phyloP scores from a whole-genome alignment of 1,140 invertebrate species.

The Teleopsis dalmanni region DNA sequence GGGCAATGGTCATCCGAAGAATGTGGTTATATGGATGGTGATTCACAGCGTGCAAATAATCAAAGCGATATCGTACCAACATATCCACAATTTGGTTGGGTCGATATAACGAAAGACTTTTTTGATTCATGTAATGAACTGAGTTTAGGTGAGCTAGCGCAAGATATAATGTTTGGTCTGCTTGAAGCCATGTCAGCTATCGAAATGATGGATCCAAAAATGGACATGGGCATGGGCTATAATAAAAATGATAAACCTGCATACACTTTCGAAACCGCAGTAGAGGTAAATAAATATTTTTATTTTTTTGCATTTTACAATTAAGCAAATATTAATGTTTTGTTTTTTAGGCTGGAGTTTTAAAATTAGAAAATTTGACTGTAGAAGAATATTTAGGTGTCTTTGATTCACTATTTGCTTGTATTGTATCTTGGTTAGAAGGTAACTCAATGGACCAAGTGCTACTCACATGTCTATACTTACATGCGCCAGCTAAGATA shows the following conservation, averaged over 20 bases:
- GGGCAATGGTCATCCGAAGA: conserved; percentile 23
- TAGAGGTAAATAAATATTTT: conserved; percentile 53
- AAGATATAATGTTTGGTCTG: conserved; percentile 86
- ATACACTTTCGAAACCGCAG: conserved; percentile 80
- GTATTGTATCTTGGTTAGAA: conserved; percentile 90
- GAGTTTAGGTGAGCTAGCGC: conserved; percentile 77
- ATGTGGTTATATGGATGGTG: conserved; percentile 26
- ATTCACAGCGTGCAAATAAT: conserved; percentile 28
- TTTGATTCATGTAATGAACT: conserved; percentile 64
- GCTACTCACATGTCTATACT: conserved; percentile 92
- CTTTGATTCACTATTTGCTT: conserved; percentile 87
- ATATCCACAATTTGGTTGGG: conserved; percentile 50
- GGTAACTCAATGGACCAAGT: conserved; percentile 95
- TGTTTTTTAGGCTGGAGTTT: conserved; percentile 55
- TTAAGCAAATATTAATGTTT: too few relatives aligned
- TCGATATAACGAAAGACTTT: conserved; percentile 66
- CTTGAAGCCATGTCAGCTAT: conserved; percentile 99
- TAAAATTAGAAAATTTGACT: conserved; percentile 73
- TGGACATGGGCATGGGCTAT: conserved; percentile 97
- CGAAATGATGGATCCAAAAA: conserved; percentile 99
- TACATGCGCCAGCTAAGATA: conserved; percentile 84
- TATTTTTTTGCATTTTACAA: not conserved
- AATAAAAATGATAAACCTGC: conserved; percentile 78
- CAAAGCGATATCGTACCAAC: conserved; percentile 19
- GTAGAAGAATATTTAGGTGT: conserved; percentile 73